Percentiles rank a stretch among this genome's conserved stretches.
phyloP scores from a whole-genome alignment of 2,797 vertebrate species.

The Valencia hispanica region DNA sequence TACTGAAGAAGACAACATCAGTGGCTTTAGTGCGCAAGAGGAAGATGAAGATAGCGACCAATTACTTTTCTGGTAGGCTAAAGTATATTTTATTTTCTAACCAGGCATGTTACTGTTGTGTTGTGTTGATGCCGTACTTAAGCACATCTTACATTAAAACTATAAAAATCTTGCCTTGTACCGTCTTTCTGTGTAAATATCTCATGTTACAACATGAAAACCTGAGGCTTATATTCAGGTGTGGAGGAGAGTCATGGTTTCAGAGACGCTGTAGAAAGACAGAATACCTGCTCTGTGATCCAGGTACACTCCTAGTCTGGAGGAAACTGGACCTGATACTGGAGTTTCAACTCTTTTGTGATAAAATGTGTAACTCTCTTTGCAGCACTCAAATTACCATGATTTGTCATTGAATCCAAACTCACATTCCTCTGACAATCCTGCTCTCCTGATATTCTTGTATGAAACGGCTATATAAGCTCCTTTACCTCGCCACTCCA shows the following conservation, averaged over 20 bases:
- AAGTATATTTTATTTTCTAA: too few species aligned
- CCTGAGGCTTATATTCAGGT: too few species aligned
- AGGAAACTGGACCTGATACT: neutral
- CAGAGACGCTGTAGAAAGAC: neutral
- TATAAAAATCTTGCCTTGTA: too few species aligned
- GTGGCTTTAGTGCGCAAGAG: too few species aligned
- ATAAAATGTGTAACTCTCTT: neutral
- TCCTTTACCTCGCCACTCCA: neutral
- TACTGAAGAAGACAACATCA: too few species aligned
- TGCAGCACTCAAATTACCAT: neutral
- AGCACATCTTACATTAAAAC: too few species aligned
- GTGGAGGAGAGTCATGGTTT: neutral
- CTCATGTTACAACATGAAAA: too few species aligned
- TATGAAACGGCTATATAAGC: neutral
- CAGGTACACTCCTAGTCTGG: neutral
- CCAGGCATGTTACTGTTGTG: too few species aligned
- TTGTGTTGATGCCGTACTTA: too few species aligned
- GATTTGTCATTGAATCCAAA: neutral
- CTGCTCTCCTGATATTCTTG: constrained; percentile 10
- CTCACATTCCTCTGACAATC: neutral
- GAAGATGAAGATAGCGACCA: too few species aligned
- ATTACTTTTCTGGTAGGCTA: too few species aligned
- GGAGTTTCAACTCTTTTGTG: neutral
- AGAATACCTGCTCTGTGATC: neutral
- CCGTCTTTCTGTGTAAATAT: too few species aligned